Evolutionary conservation across 1,140 invertebrate species (phyloP).

Genomic region (Drosophila ambigua): DNA sequence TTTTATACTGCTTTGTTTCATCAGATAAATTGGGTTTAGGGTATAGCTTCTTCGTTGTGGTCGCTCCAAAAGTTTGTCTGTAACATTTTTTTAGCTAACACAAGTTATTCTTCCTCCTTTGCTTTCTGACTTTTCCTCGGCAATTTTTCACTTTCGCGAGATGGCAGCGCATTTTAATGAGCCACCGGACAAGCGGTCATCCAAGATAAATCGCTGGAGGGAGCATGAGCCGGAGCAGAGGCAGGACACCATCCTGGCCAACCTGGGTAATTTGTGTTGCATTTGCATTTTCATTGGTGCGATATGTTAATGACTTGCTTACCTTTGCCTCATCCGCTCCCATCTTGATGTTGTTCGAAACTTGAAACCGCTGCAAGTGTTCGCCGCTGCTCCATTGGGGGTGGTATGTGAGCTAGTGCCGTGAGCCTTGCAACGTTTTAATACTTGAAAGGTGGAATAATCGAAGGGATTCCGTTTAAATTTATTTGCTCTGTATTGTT

Average conservation of each 20-base stretch:
- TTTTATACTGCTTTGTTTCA: no score
- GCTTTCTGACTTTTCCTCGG: conserved; percentile 40
- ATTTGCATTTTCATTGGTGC: conserved; percentile 81
- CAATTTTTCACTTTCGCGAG: conserved; percentile 82
- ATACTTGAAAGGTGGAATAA: no score
- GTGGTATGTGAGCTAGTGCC: no score
- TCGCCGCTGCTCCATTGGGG: background rate
- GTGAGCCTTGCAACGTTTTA: no score
- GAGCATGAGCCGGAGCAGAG: background rate
- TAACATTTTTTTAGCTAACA: conserved; percentile 21
- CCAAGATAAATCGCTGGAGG: conserved; percentile 5
- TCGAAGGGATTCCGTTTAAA: no score
- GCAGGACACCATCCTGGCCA: conserved; percentile 11
- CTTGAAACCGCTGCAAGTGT: conserved; percentile 35
- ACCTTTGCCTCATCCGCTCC: conserved; percentile 41
- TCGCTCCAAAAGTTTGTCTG: background rate
- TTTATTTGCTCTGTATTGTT: no score
- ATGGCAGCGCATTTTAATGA: conserved; percentile 82
- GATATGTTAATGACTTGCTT: conserved; percentile 82
- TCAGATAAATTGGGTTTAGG: background rate
- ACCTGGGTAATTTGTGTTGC: conserved; percentile 63
- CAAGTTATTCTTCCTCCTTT: conserved; percentile 13
- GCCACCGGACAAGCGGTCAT: conserved; percentile 55
- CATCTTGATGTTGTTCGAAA: conserved; percentile 53
- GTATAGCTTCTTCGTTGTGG: background rate